Percentiles rank a stretch among this genome's conserved stretches.
Evolutionary conservation across 2,888 invertebrate species (phyloP).

Genomic region (Diarsia brunnea): DNA sequence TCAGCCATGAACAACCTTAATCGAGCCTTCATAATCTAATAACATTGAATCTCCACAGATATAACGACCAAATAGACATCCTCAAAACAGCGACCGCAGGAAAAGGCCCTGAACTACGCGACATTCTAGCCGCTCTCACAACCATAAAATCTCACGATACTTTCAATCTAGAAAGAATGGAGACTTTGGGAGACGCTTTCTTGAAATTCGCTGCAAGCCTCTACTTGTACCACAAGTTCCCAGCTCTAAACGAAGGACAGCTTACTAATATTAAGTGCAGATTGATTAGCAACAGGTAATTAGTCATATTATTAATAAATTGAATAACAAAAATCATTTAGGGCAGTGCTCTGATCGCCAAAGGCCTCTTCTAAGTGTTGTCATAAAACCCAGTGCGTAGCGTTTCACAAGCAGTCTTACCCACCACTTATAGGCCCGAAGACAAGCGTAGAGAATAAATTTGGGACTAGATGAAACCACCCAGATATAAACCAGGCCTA

Average conservation of each 20-base stretch:
- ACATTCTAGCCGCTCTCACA: conserved; percentile 92
- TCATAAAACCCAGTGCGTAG: neutral
- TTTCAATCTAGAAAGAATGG: conserved; percentile 95
- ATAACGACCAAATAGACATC: conserved; percentile 78
- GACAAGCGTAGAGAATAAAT: too few species aligned
- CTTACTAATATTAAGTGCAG: conserved; percentile 93
- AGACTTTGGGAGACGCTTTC: conserved; percentile 97
- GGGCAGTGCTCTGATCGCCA: neutral
- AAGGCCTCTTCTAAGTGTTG: neutral
- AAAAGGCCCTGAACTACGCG: conserved; percentile 87
- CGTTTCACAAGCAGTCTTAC: too few species aligned
- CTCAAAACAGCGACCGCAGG: conserved; percentile 66
- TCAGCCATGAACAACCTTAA: neutral
- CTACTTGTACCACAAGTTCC: conserved; percentile 93
- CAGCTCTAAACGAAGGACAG: conserved; percentile 94
- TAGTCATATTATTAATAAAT: conserved; percentile 73
- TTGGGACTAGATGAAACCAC: too few species aligned
- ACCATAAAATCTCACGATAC: conserved; percentile 93
- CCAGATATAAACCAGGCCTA: too few species aligned
- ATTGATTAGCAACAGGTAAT: conserved; percentile 95
- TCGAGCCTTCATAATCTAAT: neutral
- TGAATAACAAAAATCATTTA: neutral
- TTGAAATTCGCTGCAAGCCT: conserved; percentile 95
- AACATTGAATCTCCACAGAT: conserved; percentile 72
- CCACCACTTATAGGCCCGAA: too few species aligned